Conservation (phyloP, 2,113 vertebrate genomes). For the Lampris incognitus region DNA sequence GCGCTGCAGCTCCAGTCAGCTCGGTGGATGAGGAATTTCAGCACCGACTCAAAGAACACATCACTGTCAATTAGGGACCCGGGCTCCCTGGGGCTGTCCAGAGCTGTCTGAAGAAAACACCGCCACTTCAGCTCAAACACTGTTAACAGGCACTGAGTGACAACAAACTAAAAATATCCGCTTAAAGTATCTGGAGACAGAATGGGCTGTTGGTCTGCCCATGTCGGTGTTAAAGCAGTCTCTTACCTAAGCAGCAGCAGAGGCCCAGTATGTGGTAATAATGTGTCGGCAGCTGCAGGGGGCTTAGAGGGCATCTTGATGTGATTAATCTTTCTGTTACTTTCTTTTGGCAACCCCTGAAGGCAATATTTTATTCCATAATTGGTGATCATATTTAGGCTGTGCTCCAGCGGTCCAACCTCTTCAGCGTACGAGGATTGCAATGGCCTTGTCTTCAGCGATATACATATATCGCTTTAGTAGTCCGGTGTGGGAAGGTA, state of each 20-base stretch:
- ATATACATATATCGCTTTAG: too few species aligned
- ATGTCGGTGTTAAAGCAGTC: constrained; percentile 37
- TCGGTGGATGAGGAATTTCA: constrained; percentile 69
- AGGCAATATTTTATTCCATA: not conserved
- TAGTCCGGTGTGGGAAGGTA: too few species aligned
- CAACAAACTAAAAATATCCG: constrained; percentile 64
- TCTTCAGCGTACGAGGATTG: not conserved
- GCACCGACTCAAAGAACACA: constrained; percentile 78
- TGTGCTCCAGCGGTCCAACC: constrained; percentile 16
- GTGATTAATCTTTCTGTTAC: constrained; percentile 35
- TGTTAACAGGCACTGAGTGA: constrained; percentile 72
- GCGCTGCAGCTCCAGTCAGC: constrained; percentile 68
- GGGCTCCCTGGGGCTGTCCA: constrained; percentile 69
- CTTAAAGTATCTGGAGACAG: constrained; percentile 58
- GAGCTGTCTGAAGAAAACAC: constrained; percentile 74
- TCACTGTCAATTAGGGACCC: constrained; percentile 82
- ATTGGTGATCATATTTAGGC: constrained; percentile 30
- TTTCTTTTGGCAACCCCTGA: constrained; percentile 17
- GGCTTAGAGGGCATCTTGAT: constrained; percentile 5
- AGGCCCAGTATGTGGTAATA: constrained; percentile 19
- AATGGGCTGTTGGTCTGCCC: constrained; percentile 32
- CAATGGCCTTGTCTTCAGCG: not conserved
- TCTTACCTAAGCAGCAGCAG: constrained; percentile 41
- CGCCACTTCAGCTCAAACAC: constrained; percentile 76
- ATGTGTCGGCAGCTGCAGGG: not conserved